Evolutionary conservation across 2,797 vertebrate genomes (phyloP).

Genomic region (Acrocephalus scirpaceus): DNA sequence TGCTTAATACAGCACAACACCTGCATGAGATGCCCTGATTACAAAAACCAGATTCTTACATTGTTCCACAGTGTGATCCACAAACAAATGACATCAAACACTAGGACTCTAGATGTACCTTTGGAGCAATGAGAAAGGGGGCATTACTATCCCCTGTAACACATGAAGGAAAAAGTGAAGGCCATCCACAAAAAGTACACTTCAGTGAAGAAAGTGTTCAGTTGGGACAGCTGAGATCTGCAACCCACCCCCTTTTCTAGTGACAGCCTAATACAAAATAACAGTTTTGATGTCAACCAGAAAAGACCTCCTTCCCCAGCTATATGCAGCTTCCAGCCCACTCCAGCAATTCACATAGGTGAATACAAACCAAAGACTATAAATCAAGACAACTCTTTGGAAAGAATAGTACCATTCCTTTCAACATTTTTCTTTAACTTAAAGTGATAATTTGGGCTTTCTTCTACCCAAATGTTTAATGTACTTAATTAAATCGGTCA

Average conservation of each 20-base stretch:
- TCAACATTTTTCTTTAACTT: neutral
- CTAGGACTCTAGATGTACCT: neutral
- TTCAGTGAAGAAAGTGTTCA: neutral
- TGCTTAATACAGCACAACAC: neutral
- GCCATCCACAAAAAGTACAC: neutral
- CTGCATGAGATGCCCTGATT: neutral
- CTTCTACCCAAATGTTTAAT: neutral
- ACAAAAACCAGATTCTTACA: neutral
- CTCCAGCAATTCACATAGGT: neutral
- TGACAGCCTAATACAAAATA: neutral
- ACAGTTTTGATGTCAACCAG: neutral
- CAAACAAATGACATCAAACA: neutral
- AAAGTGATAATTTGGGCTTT: neutral
- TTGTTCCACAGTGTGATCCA: neutral
- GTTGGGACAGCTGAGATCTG: neutral
- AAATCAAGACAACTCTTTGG: neutral
- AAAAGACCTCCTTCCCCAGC: neutral
- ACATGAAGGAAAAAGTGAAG: neutral
- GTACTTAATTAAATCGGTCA: neutral
- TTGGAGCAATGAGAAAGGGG: neutral
- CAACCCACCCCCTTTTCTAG: neutral
- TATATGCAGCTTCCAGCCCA: rapidly evolving
- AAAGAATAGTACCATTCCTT: neutral
- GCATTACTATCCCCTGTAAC: too few relatives aligned
- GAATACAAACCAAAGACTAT: neutral